Evolutionary conservation across 2,797 vertebrate genomes (phyloP), one percentile per base, ranked within the genome.

Genomic region (Leucoraja ocellata): DNA sequence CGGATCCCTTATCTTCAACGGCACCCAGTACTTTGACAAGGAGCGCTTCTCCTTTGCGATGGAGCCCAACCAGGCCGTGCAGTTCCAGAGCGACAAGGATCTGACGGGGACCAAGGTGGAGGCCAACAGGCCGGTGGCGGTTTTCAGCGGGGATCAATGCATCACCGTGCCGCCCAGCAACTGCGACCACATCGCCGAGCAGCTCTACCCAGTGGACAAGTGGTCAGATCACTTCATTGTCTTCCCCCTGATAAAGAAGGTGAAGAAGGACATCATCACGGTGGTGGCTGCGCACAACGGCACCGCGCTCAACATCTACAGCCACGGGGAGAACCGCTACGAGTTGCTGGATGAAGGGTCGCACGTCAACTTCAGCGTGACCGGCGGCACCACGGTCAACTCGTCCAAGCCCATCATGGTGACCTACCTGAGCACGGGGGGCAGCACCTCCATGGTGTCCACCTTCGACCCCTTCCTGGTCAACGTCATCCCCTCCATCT

Each of bases 381-480:
- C n/a, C 0, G 61, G 84, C 0, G 61, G 61, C 28, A 65, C n/a
- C 10, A 2, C 16, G 14, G 4, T 88, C 14, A 65, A 65, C 28
- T 65, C 84, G 7, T 0, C 28, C 61, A 65, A 65, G 18, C 61
- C 84, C 5, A 5, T 88, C 84, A 88, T 88, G 84, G 28, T 88
- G 1, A 65, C 32, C n/a, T 88, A 88, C 28, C 61, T 88, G 4
- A 65, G n/a, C 21, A 88, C 84, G 0, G 84, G 84, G 6, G 84
- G 61, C 28, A 65, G 61, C 61, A 65, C 4, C 4, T 18, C 84
- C 6, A 16, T 32, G 14, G 28, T 88, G n/a, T 88, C 84, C 16
- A 65, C 61, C 61, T 65, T 88, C 65, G 84, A 88, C 61, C 84
- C 84, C 84, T 88, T 88, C 84, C 28, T 88, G 84, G 5, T 88